Conservation (phyloP, 2,113 vertebrate genomes). For the Seriola dumerili region DNA sequence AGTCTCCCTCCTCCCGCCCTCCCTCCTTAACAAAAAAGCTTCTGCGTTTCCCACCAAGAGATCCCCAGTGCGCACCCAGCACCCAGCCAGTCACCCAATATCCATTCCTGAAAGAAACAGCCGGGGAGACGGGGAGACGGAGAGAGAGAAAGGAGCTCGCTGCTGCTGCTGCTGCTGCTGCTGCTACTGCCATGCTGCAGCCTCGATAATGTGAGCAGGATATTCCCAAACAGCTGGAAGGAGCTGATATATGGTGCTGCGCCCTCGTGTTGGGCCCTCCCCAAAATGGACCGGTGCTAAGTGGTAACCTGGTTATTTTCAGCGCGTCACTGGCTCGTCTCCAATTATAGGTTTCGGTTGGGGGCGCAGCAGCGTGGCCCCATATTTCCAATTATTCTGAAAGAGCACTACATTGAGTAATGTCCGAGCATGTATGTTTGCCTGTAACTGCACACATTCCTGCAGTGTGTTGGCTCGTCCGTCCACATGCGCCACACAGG, state of each 20-base stretch:
- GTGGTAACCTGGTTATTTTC: constrained; percentile 83
- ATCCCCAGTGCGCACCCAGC: constrained; percentile 64
- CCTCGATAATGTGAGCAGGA: constrained; percentile 60
- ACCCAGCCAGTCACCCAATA: constrained; percentile 55
- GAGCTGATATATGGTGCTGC: constrained; percentile 79
- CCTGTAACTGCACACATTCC: constrained; percentile 65
- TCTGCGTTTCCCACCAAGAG: constrained; percentile 54
- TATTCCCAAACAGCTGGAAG: constrained; percentile 82
- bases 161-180: constrained; percentile 20
- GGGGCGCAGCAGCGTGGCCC: constrained; percentile 50
- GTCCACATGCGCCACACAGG: constrained; percentile 33
- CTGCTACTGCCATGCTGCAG: constrained; percentile 57
- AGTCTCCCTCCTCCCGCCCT: constrained; percentile 41
- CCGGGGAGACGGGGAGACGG: not conserved
- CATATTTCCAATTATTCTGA: constrained; percentile 36
- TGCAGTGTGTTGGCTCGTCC: constrained; percentile 46
- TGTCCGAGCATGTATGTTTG: constrained; percentile 56
- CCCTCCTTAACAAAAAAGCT: constrained; percentile 17
- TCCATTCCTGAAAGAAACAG: constrained; percentile 56
- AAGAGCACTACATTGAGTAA: constrained; percentile 49
- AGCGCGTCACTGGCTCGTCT: constrained; percentile 76
- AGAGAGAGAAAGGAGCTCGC: constrained; percentile 9
- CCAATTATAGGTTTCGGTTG: constrained; percentile 69
- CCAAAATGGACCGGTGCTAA: constrained; percentile 82
- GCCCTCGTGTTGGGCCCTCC: constrained; percentile 78